These are phyloP conservation scores for Jordanella pulchra DNA, from an alignment of 2,797 vertebrate genomes.

Conservation along the genomic window DNA sequence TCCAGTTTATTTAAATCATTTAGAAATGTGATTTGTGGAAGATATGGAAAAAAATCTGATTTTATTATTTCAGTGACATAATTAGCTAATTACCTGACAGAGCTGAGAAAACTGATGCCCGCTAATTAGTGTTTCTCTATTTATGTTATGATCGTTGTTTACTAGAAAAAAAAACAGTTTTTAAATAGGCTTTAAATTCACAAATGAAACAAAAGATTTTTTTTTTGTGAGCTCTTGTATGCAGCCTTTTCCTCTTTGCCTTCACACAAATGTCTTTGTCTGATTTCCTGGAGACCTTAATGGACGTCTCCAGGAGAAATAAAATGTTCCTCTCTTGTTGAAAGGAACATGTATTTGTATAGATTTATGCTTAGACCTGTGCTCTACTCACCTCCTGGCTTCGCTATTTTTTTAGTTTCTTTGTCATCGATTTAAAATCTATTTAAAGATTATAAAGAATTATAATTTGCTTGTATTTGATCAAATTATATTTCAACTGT, in stretches of 20 bases:
- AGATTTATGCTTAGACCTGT: not conserved
- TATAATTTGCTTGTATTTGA: too few relatives aligned
- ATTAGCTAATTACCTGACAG: too few relatives aligned
- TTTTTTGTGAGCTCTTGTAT: not conserved
- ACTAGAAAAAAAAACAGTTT: not conserved
- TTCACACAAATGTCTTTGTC: not conserved
- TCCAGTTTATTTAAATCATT: too few relatives aligned
- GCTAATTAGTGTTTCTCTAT: not conserved
- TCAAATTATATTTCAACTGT: too few relatives aligned
- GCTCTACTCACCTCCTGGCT: not conserved
- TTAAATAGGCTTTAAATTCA: not conserved
- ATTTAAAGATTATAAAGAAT: too few relatives aligned
- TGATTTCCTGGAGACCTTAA: not conserved
- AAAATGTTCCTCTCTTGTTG: not conserved
- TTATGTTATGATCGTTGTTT: not conserved
- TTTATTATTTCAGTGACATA: too few relatives aligned
- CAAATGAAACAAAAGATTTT: not conserved
- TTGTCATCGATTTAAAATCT: too few relatives aligned
- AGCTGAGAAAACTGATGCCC: too few relatives aligned
- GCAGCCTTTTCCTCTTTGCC: not conserved
- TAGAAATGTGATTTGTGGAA: too few relatives aligned
- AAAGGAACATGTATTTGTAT: too few relatives aligned
- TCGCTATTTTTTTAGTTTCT: too few relatives aligned
- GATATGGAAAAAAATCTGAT: too few relatives aligned
- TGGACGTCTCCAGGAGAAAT: not conserved